phyloP scores from a whole-genome alignment of 2,797 vertebrate genomes.

The Alauda arvensis region DNA sequence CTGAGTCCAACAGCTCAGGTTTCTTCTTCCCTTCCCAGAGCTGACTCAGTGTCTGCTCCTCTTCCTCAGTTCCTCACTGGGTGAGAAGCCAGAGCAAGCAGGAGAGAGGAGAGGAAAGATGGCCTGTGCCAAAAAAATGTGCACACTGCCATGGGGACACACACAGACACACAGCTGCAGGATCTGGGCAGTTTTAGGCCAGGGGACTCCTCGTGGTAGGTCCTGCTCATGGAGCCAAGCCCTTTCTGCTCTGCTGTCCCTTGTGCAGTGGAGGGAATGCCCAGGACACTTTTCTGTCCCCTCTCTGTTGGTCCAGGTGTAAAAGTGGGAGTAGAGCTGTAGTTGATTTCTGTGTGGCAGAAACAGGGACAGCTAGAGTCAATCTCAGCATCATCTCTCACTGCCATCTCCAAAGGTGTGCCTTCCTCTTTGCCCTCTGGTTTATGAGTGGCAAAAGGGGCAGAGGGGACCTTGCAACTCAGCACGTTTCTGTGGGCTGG shows the following conservation, averaged over 20 bases:
- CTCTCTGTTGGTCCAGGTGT: neutral
- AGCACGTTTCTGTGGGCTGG: rapidly evolving
- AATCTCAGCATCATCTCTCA: neutral
- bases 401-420: neutral
- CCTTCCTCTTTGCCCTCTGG: neutral
- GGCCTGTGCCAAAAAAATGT: rapidly evolving
- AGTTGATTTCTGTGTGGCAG: neutral
- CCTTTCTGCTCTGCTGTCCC: neutral
- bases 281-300: neutral
- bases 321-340: neutral
- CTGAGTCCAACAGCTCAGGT: neutral
- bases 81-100: neutral
- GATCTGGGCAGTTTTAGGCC: neutral
- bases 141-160: neutral
- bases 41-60: neutral
- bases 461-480: neutral
- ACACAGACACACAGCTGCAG: neutral
- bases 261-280: neutral
- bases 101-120: neutral
- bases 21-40: neutral
- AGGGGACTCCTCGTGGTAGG: neutral
- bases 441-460: neutral
- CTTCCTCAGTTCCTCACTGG: neutral
- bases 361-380: neutral
- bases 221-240: neutral